Conservation (phyloP, 2,888 invertebrate genomes). For the Caenorhabditis plicata region DNA sequence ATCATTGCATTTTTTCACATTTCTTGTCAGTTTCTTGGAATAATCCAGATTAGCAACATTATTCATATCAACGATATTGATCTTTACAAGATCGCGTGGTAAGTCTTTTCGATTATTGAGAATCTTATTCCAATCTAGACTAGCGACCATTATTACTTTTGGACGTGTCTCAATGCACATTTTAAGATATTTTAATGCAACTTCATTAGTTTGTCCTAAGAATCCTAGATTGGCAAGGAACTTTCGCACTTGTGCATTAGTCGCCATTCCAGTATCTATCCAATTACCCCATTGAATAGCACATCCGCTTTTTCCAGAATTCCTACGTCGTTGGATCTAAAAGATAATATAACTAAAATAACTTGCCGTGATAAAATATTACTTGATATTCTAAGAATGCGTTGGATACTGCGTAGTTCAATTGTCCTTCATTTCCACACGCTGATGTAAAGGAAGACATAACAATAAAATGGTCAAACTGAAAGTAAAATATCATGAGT, state of each 20-base stretch:
- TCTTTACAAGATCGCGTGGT: conserved; percentile 26
- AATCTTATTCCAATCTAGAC: conserved; percentile 52
- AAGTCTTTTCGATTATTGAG: conserved; percentile 47
- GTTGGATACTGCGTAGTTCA: conserved; percentile 58
- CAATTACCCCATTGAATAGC: conserved; percentile 63
- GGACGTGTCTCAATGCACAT: conserved; percentile 43
- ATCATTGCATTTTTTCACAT: not conserved
- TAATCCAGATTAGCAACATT: conserved; percentile 1
- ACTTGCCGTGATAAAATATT: not conserved
- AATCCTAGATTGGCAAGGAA: conserved; percentile 49
- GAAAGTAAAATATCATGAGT: conserved; percentile 7
- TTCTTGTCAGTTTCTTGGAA: not conserved
- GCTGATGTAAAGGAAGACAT: conserved; percentile 58
- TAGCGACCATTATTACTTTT: conserved; percentile 46
- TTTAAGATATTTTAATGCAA: conserved; percentile 48
- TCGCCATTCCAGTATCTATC: conserved; percentile 61
- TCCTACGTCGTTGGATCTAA: conserved; percentile 16
- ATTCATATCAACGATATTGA: conserved; percentile 6
- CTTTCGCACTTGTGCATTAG: conserved; percentile 33
- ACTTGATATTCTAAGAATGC: conserved; percentile 45
- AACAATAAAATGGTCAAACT: conserved; percentile 45
- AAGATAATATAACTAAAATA: not conserved
- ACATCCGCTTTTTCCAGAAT: conserved; percentile 28
- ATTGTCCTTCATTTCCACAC: conserved; percentile 59
- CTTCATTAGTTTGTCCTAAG: conserved; percentile 47